phyloP scores from a whole-genome alignment of 2,797 vertebrate genomes.

The Gastrophryne carolinensis region DNA sequence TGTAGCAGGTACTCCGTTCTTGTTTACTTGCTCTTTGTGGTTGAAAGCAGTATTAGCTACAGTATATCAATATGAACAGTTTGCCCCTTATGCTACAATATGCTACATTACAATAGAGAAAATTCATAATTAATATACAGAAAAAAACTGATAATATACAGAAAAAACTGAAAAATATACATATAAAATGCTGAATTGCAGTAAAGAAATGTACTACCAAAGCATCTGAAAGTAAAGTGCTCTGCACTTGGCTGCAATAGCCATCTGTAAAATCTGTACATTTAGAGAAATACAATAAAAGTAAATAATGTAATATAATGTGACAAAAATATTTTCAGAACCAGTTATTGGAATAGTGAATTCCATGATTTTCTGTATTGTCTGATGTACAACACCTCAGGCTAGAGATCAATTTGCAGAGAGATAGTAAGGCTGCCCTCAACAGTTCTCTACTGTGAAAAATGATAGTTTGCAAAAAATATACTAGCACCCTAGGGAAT shows the following conservation, averaged over 20 bases:
- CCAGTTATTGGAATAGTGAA: slow-evolving; percentile 46
- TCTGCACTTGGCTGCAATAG: slow-evolving; percentile 8
- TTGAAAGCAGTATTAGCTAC: no score
- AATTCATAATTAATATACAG: no score
- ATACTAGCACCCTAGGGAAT: slow-evolving; percentile 5
- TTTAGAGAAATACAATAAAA: slow-evolving; percentile 30
- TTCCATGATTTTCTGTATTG: slow-evolving; percentile 40
- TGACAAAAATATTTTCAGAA: slow-evolving; percentile 51
- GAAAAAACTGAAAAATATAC: no score
- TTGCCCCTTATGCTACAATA: no score
- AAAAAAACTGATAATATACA: no score
- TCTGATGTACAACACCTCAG: slow-evolving; percentile 36
- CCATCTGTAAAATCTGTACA: slow-evolving; percentile 16
- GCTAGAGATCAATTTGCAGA: slow-evolving; percentile 48
- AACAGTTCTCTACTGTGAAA: slow-evolving; percentile 34
- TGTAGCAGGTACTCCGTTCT: no score
- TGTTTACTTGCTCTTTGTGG: no score
- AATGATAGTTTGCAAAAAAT: slow-evolving; percentile 44
- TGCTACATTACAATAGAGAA: neutral
- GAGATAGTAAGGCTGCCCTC: slow-evolving; percentile 18
- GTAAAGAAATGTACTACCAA: neutral
- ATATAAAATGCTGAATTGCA: slow-evolving; percentile 16
- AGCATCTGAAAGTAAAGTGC: slow-evolving; percentile 9
- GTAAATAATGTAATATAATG: slow-evolving; percentile 27
- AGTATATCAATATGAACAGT: no score